phyloP scores from a whole-genome alignment of 2,888 invertebrate species.

The Bhutanitis thaidina region DNA sequence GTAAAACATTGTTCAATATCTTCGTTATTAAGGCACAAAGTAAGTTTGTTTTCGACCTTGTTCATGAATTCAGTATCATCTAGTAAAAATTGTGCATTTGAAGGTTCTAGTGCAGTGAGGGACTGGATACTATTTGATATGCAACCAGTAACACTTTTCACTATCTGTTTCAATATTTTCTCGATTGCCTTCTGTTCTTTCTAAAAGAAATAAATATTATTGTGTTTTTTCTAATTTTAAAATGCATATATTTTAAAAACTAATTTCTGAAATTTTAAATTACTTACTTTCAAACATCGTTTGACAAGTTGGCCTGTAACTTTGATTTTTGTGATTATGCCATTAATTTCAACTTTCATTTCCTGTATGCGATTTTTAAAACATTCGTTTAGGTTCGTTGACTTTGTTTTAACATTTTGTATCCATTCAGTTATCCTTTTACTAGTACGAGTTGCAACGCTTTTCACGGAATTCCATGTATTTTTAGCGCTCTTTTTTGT shows the following conservation, averaged over 20 bases:
- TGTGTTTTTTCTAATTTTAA: too few relatives aligned
- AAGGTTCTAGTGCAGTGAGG: conserved; percentile 23
- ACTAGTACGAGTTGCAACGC: conserved; percentile 35
- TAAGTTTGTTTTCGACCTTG: conserved; percentile 35
- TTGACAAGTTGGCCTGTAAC: conserved; percentile 33
- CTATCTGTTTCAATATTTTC: conserved; percentile 31
- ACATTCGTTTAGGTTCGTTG: conserved; percentile 26
- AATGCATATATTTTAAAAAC: too few relatives aligned
- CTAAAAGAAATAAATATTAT: conserved; percentile 29
- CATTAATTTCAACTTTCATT: conserved; percentile 30
- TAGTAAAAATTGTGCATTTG: conserved; percentile 18
- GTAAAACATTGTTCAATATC: conserved; percentile 38
- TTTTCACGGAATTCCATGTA: conserved; percentile 40
- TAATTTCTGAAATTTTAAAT: too few relatives aligned
- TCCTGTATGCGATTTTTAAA: conserved; percentile 33
- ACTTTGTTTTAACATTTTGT: conserved; percentile 34
- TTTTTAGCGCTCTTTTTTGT: conserved; percentile 36
- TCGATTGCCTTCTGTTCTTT: conserved; percentile 34
- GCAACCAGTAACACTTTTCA: conserved; percentile 34
- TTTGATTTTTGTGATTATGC: conserved; percentile 30
- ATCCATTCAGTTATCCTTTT: conserved; percentile 35
- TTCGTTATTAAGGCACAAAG: conserved; percentile 29
- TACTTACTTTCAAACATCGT: conserved; percentile 41
- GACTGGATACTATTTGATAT: conserved; percentile 33
- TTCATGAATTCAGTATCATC: conserved; percentile 34